A percentile compares a stretch with the other conserved stretches of the same genome.
phyloP scores from a whole-genome alignment of 1,140 invertebrate species.

The Wiebesia pumilae region DNA sequence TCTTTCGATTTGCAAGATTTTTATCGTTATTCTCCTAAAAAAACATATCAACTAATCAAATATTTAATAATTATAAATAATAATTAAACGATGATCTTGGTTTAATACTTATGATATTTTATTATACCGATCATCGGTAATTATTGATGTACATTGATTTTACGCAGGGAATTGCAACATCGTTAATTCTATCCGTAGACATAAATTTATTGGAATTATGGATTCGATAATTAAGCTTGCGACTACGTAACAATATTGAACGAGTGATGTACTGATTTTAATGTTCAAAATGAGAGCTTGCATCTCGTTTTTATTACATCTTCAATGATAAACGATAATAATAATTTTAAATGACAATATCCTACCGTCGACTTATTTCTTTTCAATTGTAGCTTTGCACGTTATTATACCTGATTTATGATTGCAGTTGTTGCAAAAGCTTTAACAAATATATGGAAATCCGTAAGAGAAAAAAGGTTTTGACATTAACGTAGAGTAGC shows the following conservation, averaged over 20 bases:
- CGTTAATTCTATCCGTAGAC: neutral
- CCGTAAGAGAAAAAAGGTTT: neutral
- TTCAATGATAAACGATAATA: neutral
- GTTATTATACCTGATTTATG: neutral
- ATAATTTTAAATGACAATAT: constrained; percentile 2
- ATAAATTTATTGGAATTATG: neutral
- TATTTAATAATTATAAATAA: no score
- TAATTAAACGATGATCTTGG: no score
- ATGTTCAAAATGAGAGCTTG: neutral
- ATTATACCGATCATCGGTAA: neutral
- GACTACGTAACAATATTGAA: neutral
- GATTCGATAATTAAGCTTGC: neutral
- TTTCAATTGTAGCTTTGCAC: neutral
- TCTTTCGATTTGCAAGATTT: no score
- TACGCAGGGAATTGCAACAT: neutral
- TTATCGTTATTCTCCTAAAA: no score
- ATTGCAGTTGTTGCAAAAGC: neutral
- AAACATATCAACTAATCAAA: no score
- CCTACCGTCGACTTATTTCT: neutral
- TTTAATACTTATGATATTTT: no score
- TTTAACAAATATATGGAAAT: neutral
- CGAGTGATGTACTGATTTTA: neutral
- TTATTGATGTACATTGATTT: neutral
- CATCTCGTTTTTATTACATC: neutral
- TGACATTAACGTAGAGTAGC: neutral